These are phyloP conservation scores for Chlorops oryzae DNA, from an alignment of 1,140 invertebrate genomes.

Conservation along the genomic window DNA sequence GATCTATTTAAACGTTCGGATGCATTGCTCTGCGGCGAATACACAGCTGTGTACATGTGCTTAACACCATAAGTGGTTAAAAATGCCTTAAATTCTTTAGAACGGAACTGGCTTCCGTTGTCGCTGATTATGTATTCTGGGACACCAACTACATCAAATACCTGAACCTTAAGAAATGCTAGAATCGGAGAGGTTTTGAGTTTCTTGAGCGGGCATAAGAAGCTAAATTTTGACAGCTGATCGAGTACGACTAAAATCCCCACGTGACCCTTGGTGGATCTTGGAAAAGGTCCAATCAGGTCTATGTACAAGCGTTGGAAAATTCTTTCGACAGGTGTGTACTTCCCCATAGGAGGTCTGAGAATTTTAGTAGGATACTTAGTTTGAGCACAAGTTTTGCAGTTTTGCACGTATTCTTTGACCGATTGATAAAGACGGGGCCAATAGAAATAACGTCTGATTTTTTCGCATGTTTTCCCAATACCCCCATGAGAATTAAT, in stretches of 20 bases:
- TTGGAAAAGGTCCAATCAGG: constrained; percentile 1
- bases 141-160: constrained; percentile 2
- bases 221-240: constrained; percentile 7
- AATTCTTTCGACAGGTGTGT: constrained; percentile 1
- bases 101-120: constrained; percentile 6
- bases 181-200: not conserved
- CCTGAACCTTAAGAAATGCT: not conserved
- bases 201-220: constrained; percentile 1
- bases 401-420: not conserved
- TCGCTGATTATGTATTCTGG: not conserved
- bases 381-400: not conserved
- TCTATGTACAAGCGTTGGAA: constrained; percentile 3
- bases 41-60: not conserved
- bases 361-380: not conserved
- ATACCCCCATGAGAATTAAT: not conserved
- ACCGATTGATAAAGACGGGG: not conserved
- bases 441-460: not conserved
- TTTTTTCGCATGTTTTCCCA: not conserved
- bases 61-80: not conserved
- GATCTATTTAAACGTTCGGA: constrained; percentile 8
- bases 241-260: constrained; percentile 4
- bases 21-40: constrained; percentile 5
- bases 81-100: not conserved
- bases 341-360: not conserved
- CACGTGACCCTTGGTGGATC: not conserved